Conservation (phyloP, 1,140 invertebrate genomes). For the Drosophila teissieri region DNA sequence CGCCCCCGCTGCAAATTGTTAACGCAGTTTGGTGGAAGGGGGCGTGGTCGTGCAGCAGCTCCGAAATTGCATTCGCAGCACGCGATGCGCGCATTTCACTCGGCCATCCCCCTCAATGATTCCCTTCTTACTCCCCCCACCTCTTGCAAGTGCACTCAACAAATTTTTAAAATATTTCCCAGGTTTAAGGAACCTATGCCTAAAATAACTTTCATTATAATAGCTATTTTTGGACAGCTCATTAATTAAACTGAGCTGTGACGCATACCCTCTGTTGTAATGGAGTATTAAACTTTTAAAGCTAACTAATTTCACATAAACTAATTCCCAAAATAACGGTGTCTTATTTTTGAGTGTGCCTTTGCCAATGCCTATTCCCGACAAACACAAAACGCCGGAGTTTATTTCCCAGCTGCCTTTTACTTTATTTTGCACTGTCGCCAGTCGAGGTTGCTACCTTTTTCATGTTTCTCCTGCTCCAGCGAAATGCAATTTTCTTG, state of each 20-base stretch:
- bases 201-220: too few species aligned
- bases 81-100: constrained; percentile 80
- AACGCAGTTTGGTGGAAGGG: constrained; percentile 17
- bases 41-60: constrained; percentile 47
- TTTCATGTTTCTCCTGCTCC: constrained; percentile 53
- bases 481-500: constrained; percentile 80
- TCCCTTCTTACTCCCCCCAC: background rate
- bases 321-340: too few species aligned
- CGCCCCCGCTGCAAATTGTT: constrained; percentile 29
- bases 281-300: background rate
- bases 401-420: constrained; percentile 77
- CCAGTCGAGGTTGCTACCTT: constrained; percentile 66
- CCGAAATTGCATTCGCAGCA: constrained; percentile 82
- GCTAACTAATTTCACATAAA: too few species aligned
- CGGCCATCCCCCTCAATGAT: constrained; percentile 22
- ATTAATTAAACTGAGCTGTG: too few species aligned
- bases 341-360: background rate
- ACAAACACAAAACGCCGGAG: constrained; percentile 69
- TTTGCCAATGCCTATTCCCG: constrained; percentile 38
- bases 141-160: constrained; percentile 15
- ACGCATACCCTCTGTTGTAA: too few species aligned
- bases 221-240: too few species aligned
- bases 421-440: constrained; percentile 68
- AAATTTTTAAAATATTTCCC: background rate
- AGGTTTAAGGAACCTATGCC: background rate